Base-by-base conservation (phyloP, 1,140 invertebrate species). In the Lasaia peninsularis region DNA sequence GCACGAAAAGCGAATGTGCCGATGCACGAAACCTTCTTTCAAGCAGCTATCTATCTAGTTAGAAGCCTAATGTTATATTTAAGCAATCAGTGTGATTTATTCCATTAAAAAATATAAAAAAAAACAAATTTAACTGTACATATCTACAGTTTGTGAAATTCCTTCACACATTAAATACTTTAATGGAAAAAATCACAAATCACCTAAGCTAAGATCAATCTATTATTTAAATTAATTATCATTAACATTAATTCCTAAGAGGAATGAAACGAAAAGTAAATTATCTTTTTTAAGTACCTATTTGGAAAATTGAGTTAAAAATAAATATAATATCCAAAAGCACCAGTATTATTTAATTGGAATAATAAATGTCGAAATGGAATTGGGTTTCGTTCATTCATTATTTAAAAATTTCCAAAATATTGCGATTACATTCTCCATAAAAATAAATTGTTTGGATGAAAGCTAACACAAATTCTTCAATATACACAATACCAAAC, bases 201-300 rank as follows among this genome's bases (percentile, higher is more conserved):
- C 75, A 75, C 60, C 69, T 88, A 81, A 84, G 77, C 71, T 88
- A 85, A 85, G 75, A 71, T 86, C 78, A 73, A 78, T 74, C 58
- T 80, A 73, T 76, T 75, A 60, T 74, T 75, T 35, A 20, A 34
- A 51, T 75, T 78, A 74, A 70, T 77, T 79, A 72, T 70, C 76
- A 81, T 73, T 69, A 75, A 86, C 81, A 88, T 85, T 60, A 80
- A 79, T 88, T 88, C 81, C 81, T 71, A 78, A 80, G 80, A 88
- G 86, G 86, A 88, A 88, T 85, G 86, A 88, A 88, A 88, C 86
- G 86, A 88, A 88, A 88, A 86, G 67, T 76, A 86, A 86, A 86
- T 84, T 66, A 76, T 74, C 57, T 74, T 72, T 62, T 67, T 71
- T 67, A 16, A 51, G 32, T 65, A n/a, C n/a, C n/a, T n/a, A 60